Base-by-base conservation (phyloP, 2,888 invertebrate genomes). In the Itoplectis maculator region DNA sequence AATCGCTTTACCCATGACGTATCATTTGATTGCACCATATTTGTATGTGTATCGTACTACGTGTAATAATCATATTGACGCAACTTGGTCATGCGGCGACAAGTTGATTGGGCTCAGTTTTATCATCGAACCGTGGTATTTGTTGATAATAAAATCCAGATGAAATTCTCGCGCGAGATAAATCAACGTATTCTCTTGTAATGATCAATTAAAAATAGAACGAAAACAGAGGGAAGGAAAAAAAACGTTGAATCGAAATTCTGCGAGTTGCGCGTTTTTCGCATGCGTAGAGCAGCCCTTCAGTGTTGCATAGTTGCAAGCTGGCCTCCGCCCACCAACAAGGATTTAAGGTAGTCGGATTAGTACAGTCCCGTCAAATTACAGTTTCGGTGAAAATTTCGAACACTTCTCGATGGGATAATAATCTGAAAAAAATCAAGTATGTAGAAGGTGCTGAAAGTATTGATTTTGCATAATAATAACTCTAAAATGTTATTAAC, bases 251-350 rank as follows among this genome's bases (percentile, higher is more conserved):
- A 54, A 54, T 23, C 8, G 9, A 11, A 23, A 23, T 13, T 9
- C 13, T 54, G 23, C 23, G 54, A 11, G 45, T 45, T 45, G 18
- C n/a, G 59, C 37, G 59, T 11, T 11, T 13, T 54, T 11, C 23
- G 23, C 23, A 4, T 54, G 11, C 54, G 23, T 9, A 15, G 1
- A 35, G 35, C 35, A 59, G 1, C 37, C 37, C 15, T 59, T 59
- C 59, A 37, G 29, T 59, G 13, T 8, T 37, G 59, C 47, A 70
- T 70, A 18, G n/a, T n/a, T 59, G 45, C 42, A n/a, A n/a, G n/a
- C n/a, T n/a, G n/a, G n/a, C 18, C 49, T 78, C 45, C 77, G 47
- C 74, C 59, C 76, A 75, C 73, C 79, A 75, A 72, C 37, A 79
- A 76, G 75, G 79, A 82, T 79, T 82, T 73, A n/a, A n/a, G n/a